These are phyloP conservation scores for Eclectus roratus DNA, from an alignment of 2,113 vertebrate genomes.

Conservation along the genomic window DNA sequence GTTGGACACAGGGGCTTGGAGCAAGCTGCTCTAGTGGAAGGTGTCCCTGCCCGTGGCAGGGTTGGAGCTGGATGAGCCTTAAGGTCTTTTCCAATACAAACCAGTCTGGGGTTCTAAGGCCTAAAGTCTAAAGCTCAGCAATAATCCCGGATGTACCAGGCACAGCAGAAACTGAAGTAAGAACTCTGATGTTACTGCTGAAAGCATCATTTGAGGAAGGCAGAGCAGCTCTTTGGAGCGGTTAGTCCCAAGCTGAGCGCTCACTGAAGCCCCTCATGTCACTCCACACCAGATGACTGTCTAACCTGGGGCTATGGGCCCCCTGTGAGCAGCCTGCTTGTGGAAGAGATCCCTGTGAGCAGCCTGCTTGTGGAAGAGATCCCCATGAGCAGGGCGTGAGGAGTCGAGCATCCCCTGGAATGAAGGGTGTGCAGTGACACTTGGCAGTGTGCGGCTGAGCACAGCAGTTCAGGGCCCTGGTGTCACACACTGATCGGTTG, in stretches of 20 bases:
- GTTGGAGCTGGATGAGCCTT: background rate
- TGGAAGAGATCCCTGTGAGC: background rate
- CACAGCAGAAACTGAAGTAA: background rate
- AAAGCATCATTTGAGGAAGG: background rate
- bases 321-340: accelerated
- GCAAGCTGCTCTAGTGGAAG: no score
- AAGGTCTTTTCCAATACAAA: background rate
- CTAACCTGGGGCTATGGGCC: background rate
- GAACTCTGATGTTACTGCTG: background rate
- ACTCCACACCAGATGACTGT: background rate
- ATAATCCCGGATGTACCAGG: background rate
- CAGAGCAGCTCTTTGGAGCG: background rate
- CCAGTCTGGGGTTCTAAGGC: no score
- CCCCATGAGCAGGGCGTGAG: accelerated
- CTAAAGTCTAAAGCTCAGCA: background rate
- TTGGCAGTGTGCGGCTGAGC: accelerated
- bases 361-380: background rate
- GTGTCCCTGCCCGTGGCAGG: background rate
- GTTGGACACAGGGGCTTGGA: no score
- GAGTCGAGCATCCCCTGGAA: background rate
- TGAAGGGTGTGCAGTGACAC: accelerated
- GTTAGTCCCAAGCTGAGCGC: background rate
- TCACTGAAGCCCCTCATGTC: background rate
- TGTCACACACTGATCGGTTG: background rate
- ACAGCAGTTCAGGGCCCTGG: background rate